Evolutionary conservation across 2,113 vertebrate genomes (phyloP), one percentile per base, ranked within the genome.

Genomic region (Microtus ochrogaster): DNA sequence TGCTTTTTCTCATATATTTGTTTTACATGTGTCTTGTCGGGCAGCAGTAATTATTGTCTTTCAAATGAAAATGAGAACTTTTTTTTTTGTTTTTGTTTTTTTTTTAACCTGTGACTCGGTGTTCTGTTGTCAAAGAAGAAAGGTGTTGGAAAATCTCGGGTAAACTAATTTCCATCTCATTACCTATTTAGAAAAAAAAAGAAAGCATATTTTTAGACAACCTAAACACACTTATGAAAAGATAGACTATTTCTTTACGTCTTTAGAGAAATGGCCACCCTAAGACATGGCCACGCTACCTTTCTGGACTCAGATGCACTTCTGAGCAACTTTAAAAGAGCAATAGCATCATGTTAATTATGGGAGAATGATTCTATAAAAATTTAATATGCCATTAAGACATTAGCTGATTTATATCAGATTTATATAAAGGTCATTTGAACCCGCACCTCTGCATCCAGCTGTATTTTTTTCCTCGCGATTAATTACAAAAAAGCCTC

Each of bases 361-460:
- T 89, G 30, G 70, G 47, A 95, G 83, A 95, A 89, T 0, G 33
- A 92, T 97, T 97, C 90, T 90, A 68, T 97, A 95, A 97, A 97
- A 96, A 66, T 89, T 85, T 97, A 96, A 95, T 95, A 86, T 95
- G 90, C 95, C 89, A 91, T 95, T 94, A 90, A 96, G 90, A 94
- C 77, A 86, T 95, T 96, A 85, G 61, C 84, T 94, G 95, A 93
- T 96, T 94, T 95, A 93, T 58, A 94, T 96, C 63, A 90, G 87
- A 90, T 94, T 96, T 96, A 89, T 92, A 49, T 92, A 84, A 94
- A 97, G 89, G 92, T 85, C 90, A 55, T 89, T 97, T 96, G 97
- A 95, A 95, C 65, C 72, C 82, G 82, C 14, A 90, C 96, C 96
- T 96, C 94, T 90, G 84, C 2, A 0, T 94, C 95, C 88, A 96